Conservation (phyloP, 37 sponge, comb jelly and placozoan species). For the Ianthella basta region DNA sequence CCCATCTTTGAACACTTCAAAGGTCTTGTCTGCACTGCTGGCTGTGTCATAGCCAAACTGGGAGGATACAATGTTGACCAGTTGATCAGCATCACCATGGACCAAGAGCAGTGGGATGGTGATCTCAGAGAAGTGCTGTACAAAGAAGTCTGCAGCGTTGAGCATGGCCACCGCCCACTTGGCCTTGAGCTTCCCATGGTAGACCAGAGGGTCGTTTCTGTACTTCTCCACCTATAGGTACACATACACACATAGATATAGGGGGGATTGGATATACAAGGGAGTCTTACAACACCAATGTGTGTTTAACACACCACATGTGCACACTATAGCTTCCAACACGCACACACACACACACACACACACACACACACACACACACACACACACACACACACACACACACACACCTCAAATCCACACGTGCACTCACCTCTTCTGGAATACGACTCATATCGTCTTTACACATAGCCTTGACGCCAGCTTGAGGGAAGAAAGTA, state of each 20-base stretch:
- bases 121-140: conserved; percentile 12
- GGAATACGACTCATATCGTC: conserved; percentile 46
- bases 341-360: neutral
- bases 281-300: neutral
- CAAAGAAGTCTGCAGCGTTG: neutral
- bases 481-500: conserved; percentile 21
- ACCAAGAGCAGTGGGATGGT: conserved; percentile 49
- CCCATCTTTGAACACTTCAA: conserved; percentile 60
- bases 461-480: conserved; percentile 14
- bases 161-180: conserved; percentile 43
- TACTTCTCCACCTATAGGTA: conserved; percentile 44
- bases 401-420: too few relatives aligned
- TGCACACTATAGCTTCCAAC: neutral
- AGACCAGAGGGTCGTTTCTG: conserved; percentile 54
- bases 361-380: too few relatives aligned
- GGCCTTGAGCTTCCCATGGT: conserved; percentile 54
- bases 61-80: conserved; percentile 62
- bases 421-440: conserved; percentile 66
- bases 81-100: conserved; percentile 55
- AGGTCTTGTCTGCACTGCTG: conserved; percentile 46
- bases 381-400: neutral
- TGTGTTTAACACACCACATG: neutral
- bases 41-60: conserved; percentile 34
- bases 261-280: neutral
- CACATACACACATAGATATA: too few relatives aligned